A percentile compares a stretch with the other conserved stretches of the same genome.
These are phyloP conservation scores for Hyaena hyaena DNA, from an alignment of 2,113 vertebrate genomes.

Conservation along the genomic window DNA sequence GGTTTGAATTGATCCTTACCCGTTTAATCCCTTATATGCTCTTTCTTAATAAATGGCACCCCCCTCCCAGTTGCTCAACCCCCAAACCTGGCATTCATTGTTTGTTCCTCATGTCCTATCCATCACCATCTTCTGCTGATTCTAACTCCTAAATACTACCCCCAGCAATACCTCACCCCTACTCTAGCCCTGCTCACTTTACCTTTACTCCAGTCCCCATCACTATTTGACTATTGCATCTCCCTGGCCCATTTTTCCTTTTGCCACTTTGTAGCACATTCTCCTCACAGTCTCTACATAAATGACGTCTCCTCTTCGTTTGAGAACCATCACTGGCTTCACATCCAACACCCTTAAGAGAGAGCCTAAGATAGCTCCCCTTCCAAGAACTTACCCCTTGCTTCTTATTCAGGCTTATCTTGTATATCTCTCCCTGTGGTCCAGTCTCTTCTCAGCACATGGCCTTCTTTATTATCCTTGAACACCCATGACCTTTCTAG, in stretches of 20 bases:
- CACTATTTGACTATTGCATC: neutral
- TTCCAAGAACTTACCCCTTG: neutral
- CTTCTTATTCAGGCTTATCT: neutral
- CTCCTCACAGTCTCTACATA: neutral
- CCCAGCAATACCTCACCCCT: rapidly evolving
- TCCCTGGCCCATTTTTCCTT: neutral
- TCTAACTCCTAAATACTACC: neutral
- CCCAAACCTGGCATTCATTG: neutral
- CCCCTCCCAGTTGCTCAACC: neutral
- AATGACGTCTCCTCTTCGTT: neutral
- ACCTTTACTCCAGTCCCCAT: neutral
- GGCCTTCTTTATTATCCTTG: neutral
- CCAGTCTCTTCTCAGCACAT: neutral
- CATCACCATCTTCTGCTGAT: neutral
- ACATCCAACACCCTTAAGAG: neutral
- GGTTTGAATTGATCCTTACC: neutral
- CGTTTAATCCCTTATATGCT: neutral
- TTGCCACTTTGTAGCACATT: neutral
- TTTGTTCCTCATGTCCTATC: neutral
- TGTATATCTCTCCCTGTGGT: neutral
- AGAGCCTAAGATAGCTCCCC: neutral
- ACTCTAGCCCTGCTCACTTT: neutral
- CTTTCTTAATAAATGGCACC: neutral
- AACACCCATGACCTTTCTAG: too few relatives aligned
- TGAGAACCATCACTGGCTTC: neutral